These are phyloP conservation scores for Sphinx pinastri DNA, from an alignment of 2,888 invertebrate species.

Conservation along the genomic window DNA sequence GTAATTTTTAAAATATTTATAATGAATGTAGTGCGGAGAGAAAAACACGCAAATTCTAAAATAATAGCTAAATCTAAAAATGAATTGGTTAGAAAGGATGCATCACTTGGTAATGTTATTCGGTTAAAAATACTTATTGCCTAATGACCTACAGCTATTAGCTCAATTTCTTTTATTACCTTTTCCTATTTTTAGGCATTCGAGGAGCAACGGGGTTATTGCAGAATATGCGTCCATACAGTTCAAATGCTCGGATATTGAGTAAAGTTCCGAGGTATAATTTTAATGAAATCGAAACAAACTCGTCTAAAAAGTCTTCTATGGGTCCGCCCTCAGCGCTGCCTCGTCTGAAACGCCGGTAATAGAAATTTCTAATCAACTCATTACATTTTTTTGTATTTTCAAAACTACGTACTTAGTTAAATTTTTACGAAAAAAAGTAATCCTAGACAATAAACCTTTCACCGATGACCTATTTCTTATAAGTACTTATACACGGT, in stretches of 20 bases:
- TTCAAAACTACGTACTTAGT: no score
- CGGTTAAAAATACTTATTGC: no score
- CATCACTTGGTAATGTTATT: conserved; percentile 53
- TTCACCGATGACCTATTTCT: no score
- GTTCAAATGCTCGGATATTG: conserved; percentile 42
- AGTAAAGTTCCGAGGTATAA: conserved; percentile 66
- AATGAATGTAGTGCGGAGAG: conserved; percentile 74
- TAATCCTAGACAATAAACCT: no score
- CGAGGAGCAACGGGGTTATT: conserved; percentile 54
- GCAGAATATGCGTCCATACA: conserved; percentile 46
- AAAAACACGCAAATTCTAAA: conserved; percentile 50
- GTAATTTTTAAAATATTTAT: conserved; percentile 36
- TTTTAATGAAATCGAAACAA: conserved; percentile 53
- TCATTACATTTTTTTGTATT: no score
- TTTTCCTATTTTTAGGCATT: conserved; percentile 54
- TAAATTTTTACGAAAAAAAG: no score
- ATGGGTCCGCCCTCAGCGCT: conserved; percentile 74
- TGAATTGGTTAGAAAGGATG: conserved; percentile 65
- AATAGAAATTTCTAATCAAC: conserved; percentile 15
- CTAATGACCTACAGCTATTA: no score
- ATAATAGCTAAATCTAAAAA: conserved; percentile 49
- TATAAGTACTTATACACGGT: no score
- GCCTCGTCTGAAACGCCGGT: conserved; percentile 68
- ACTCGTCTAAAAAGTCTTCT: conserved; percentile 46
- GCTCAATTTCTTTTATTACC: neutral